A percentile compares a stretch with the other conserved stretches of the same genome.
phyloP scores from a whole-genome alignment of 2,888 invertebrate species.

The Abrostola tripartita region DNA sequence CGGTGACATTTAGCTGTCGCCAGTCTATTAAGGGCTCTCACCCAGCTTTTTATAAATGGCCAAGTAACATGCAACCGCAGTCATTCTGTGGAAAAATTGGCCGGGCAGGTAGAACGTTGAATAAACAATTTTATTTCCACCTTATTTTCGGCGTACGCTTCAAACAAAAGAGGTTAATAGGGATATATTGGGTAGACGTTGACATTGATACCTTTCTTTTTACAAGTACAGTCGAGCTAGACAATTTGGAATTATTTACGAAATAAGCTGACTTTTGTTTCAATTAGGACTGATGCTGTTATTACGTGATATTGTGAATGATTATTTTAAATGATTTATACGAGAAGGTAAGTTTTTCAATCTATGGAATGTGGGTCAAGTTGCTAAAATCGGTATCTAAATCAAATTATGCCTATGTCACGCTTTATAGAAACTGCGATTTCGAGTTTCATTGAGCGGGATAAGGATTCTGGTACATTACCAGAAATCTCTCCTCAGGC shows the following conservation, averaged over 20 bases:
- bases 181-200: constrained; percentile 22
- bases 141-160: constrained; percentile 49
- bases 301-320: neutral
- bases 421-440: no score
- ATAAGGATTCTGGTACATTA: no score
- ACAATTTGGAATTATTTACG: neutral
- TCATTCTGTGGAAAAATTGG: constrained; percentile 74
- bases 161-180: constrained; percentile 54
- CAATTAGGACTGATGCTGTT: neutral
- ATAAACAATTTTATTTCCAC: constrained; percentile 74
- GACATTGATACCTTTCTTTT: constrained; percentile 21
- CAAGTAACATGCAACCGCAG: constrained; percentile 80
- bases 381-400: no score
- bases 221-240: neutral
- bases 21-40: constrained; percentile 86
- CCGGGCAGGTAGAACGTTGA: constrained; percentile 69
- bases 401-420: no score
- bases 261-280: neutral
- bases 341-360: no score
- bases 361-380: no score
- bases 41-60: constrained; percentile 82
- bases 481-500: no score
- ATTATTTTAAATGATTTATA: neutral
- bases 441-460: no score
- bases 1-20: constrained; percentile 87